Evolutionary conservation across 2,797 vertebrate species (phyloP), one percentile per base, ranked within the genome.

Genomic region (Urosaurus nigricauda): DNA sequence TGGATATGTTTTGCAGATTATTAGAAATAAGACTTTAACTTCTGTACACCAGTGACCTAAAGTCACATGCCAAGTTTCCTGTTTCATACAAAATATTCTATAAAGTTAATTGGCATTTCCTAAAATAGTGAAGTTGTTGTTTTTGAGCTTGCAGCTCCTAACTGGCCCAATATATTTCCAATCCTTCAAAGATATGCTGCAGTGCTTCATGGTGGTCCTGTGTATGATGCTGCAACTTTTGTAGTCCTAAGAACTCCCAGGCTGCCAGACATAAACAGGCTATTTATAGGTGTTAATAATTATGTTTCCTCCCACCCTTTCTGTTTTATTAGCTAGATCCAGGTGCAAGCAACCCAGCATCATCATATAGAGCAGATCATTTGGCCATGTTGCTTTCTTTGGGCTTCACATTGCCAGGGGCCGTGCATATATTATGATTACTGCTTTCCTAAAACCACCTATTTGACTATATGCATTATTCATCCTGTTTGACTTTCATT

Each of bases 391-490:
- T 77, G 12, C 43, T 73, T 85, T 86, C 40, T 79, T 75, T 17
- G 35, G 47, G 71, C 70, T 7, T 86, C 5, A 7, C 79, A 75
- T 86, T 21, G 47, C 88, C 71, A 53, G 58, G 21, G 60, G 88
- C 53, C 60, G 35, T 70, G 84, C 51, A 47, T 78, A 43, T 77
- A 47, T 17, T 37, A 73, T 43, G 84, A 86, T 70, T 89, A 78
- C 37, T 40, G 84, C 53, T 86, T 83, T 83, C 75, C 58, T 51
- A 60, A 83, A 88, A 83, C 70, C 29, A 83, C 84, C 29, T 43
- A 79, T 85, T 85, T 83, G 84, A 86, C 83, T 89, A 58, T 70
- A 86, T 89, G 60, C 79, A 88, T 86, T 91, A 85, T 85, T 78
- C 84, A 88, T 86, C 24, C 21, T 29, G 53, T 70, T 78, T 88